These are phyloP conservation scores for Astropecten irregularis DNA, from an alignment of 53 echinoderm and acorn worm genomes.

Conservation along the genomic window DNA sequence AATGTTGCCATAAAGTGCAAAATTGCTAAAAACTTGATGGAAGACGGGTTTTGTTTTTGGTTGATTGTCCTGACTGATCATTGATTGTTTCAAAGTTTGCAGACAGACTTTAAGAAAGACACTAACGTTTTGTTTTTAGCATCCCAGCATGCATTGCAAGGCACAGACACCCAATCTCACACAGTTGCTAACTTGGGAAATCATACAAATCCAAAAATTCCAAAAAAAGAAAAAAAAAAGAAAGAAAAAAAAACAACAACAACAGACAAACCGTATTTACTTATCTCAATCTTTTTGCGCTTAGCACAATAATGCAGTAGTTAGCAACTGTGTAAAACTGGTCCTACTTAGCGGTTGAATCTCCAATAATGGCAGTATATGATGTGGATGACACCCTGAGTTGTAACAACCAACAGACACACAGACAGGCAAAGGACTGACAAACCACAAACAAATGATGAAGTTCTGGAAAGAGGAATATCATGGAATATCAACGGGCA, in stretches of 20 bases:
- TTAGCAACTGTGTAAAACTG: too few relatives aligned
- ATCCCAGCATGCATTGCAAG: conserved; percentile 7
- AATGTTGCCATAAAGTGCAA: not conserved
- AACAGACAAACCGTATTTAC: too few relatives aligned
- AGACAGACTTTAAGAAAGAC: not conserved
- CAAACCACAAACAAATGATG: not conserved
- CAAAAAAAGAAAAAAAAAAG: too few relatives aligned
- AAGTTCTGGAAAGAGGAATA: not conserved
- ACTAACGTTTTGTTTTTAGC: not conserved
- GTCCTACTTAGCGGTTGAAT: not conserved
- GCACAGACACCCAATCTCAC: not conserved
- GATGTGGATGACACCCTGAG: not conserved
- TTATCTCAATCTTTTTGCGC: too few relatives aligned
- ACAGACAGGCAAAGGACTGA: not conserved
- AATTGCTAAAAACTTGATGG: not conserved
- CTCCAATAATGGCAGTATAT: not conserved
- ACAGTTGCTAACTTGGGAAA: not conserved
- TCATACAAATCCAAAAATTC: too few relatives aligned
- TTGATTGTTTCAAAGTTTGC: not conserved
- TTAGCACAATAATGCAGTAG: too few relatives aligned
- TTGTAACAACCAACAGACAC: not conserved
- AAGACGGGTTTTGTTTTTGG: too few relatives aligned
- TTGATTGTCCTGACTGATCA: too few relatives aligned
- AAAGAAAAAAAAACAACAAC: too few relatives aligned
- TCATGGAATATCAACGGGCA: not conserved